These are phyloP conservation scores for Meganola albula DNA, from an alignment of 2,888 invertebrate genomes.

Conservation along the genomic window DNA sequence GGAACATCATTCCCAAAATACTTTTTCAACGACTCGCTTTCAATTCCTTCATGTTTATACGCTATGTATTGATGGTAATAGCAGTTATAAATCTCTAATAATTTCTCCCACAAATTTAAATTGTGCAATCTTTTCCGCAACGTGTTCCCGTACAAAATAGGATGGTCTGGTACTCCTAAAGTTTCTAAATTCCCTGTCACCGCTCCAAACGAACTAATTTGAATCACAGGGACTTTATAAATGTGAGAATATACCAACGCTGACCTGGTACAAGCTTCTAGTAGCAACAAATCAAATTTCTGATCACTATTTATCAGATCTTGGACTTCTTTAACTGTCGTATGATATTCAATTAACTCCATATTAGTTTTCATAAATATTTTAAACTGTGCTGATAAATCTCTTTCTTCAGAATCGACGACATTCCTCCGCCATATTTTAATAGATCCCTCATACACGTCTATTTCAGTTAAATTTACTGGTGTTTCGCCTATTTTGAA, in stretches of 20 bases:
- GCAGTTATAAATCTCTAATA: constrained; percentile 12
- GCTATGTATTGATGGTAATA: background rate
- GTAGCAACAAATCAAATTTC: constrained; percentile 26
- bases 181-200: constrained; percentile 5
- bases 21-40: constrained; percentile 7
- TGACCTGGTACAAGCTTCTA: constrained; percentile 17
- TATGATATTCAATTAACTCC: constrained; percentile 20
- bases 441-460: constrained; percentile 37
- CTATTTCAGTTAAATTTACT: constrained; percentile 48
- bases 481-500: constrained; percentile 27
- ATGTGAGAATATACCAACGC: constrained; percentile 18
- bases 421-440: constrained; percentile 28
- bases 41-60: background rate
- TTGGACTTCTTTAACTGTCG: constrained; percentile 15
- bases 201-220: constrained; percentile 18
- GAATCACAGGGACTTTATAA: constrained; percentile 27
- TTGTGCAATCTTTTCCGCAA: constrained; percentile 8
- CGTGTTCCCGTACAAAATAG: constrained; percentile 7
- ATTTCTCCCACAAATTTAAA: constrained; percentile 20
- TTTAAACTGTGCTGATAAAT: constrained; percentile 11
- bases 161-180: constrained; percentile 13
- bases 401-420: no score
- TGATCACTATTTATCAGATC: constrained; percentile 15
- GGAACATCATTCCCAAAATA: constrained; percentile 22
- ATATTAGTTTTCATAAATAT: constrained; percentile 12